phyloP scores from a whole-genome alignment of 2,113 vertebrate species.

The Zosterops lateralis region DNA sequence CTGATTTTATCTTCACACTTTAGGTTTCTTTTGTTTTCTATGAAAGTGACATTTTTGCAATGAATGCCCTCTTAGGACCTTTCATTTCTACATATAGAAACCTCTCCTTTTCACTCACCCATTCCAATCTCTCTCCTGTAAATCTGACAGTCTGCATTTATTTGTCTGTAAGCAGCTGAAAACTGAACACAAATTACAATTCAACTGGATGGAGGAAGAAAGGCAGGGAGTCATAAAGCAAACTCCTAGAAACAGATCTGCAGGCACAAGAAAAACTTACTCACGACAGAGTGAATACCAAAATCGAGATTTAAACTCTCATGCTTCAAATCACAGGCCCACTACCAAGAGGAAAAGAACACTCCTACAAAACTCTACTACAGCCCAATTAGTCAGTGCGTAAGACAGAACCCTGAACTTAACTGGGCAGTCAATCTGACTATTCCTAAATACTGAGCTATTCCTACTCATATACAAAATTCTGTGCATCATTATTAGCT shows the following conservation, averaged over 20 bases:
- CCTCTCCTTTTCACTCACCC: neutral
- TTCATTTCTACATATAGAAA: neutral
- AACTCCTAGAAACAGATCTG: neutral
- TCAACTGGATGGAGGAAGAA: neutral
- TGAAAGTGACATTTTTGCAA: neutral
- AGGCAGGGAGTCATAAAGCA: neutral
- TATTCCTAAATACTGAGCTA: neutral
- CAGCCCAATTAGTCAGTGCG: neutral
- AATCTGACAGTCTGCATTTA: neutral
- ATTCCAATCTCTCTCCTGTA: neutral
- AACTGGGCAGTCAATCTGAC: neutral
- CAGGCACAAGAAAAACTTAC: neutral
- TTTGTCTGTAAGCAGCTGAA: neutral
- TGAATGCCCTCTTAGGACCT: neutral
- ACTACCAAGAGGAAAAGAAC: neutral
- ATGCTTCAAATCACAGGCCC: neutral
- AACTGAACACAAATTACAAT: neutral
- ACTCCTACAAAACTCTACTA: neutral
- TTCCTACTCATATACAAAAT: rapidly evolving
- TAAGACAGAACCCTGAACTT: neutral
- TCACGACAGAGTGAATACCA: neutral
- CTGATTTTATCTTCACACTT: neutral
- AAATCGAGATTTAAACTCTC: neutral
- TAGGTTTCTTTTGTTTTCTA: neutral
- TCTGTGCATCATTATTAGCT: neutral